phyloP scores from a whole-genome alignment of 2,113 vertebrate genomes.

The Polypterus bichir region DNA sequence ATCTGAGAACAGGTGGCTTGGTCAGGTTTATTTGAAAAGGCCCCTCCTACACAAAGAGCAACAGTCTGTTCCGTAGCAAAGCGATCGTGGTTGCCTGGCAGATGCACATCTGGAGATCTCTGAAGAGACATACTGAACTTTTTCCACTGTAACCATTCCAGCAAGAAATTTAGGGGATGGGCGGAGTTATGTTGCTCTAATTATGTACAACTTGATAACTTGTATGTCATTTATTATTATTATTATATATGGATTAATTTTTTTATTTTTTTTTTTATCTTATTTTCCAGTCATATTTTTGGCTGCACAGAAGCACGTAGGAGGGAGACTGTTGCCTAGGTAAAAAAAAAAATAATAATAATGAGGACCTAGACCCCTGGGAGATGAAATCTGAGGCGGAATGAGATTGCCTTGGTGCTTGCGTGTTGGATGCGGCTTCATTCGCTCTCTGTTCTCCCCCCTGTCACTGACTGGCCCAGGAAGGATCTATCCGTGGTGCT shows the following conservation, averaged over 20 bases:
- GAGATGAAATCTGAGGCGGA: slow-evolving; percentile 32
- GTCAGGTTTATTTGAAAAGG: slow-evolving; percentile 56
- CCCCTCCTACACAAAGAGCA: slow-evolving; percentile 52
- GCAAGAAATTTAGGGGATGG: too few species aligned
- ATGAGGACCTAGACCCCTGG: slow-evolving; percentile 34
- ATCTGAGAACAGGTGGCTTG: slow-evolving; percentile 58
- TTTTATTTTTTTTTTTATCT: slow-evolving; percentile 15
- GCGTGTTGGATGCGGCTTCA: slow-evolving; percentile 25
- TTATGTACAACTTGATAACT: too few species aligned
- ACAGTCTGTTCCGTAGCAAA: slow-evolving; percentile 51
- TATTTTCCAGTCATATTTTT: slow-evolving; percentile 36
- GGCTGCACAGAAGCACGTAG: slow-evolving; percentile 29
- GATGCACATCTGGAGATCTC: slow-evolving; percentile 5
- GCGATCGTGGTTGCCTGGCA: slow-evolving; percentile 46
- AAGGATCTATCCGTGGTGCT: slow-evolving; percentile 60
- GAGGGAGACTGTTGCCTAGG: slow-evolving; percentile 30
- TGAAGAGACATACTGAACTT: neutral
- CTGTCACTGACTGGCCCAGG: slow-evolving; percentile 35
- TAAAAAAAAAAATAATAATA: slow-evolving; percentile 23
- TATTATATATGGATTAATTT: too few species aligned
- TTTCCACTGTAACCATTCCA: neutral
- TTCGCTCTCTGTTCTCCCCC: slow-evolving; percentile 20
- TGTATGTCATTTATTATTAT: too few species aligned
- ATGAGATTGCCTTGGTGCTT: slow-evolving; percentile 29
- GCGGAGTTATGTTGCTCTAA: too few species aligned